Percentiles rank a stretch among this genome's conserved stretches.
These are phyloP conservation scores for Phyllotreta striolata DNA, from an alignment of 2,888 invertebrate species.

Conservation along the genomic window DNA sequence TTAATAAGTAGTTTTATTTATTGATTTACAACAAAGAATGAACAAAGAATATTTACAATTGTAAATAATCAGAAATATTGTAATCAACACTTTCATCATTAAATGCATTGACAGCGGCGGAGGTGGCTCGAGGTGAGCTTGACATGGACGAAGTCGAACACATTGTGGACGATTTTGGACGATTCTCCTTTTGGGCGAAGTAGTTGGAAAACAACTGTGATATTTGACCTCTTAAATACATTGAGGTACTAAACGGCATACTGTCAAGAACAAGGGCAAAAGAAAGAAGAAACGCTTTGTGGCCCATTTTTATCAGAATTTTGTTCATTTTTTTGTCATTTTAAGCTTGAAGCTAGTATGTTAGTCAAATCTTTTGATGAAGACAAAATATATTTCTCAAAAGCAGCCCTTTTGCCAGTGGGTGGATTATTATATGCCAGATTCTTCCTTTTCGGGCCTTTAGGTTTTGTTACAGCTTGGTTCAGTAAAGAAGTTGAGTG, in stretches of 20 bases:
- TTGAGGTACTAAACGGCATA: neutral
- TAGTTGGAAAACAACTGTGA: conserved; percentile 10
- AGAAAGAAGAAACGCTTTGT: conserved; percentile 8
- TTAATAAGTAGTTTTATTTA: too few relatives aligned
- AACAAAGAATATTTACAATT: conserved; percentile 2
- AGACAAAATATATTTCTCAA: conserved; percentile 10
- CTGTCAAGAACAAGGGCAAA: conserved; percentile 8
- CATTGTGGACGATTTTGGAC: neutral
- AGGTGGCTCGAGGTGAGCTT: neutral
- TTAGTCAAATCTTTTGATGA: conserved; percentile 5
- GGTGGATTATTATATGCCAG: conserved; percentile 3
- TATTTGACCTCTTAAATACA: conserved; percentile 6
- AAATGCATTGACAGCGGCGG: neutral
- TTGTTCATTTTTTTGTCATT: conserved; percentile 9
- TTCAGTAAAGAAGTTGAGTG: neutral
- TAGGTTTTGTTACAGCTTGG: conserved; percentile 2
- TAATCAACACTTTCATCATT: conserved; percentile 5
- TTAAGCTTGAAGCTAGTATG: conserved; percentile 7
- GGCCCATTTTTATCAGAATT: conserved; percentile 5
- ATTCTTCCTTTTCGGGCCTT: conserved; percentile 5
- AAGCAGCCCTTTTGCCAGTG: conserved; percentile 1
- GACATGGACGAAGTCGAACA: neutral
- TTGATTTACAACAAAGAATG: too few relatives aligned
- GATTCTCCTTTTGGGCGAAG: conserved; percentile 1
- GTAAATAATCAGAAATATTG: conserved; percentile 3